Conservation (phyloP, 2,797 vertebrate species). For the Microcaecilia unicolor region DNA sequence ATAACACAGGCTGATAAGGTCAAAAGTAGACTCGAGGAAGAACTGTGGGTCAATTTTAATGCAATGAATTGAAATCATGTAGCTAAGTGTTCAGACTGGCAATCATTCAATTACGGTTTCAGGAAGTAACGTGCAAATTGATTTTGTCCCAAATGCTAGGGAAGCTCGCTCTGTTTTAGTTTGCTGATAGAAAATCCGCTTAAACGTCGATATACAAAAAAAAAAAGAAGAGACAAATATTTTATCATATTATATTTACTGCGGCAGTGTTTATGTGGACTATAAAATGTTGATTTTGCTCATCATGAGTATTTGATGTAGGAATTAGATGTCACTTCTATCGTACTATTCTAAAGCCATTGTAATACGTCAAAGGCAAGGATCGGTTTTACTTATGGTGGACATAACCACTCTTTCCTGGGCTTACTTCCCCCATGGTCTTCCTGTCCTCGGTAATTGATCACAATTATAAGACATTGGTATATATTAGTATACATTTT, state of each 20-base stretch:
- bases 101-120: constrained; percentile 30
- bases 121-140: constrained; percentile 25
- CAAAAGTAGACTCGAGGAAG: constrained; percentile 27
- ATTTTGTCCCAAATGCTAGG: constrained; percentile 27
- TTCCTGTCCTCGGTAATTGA: no score
- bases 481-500: no score
- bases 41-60: constrained; percentile 20
- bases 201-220: constrained; percentile 2
- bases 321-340: no score
- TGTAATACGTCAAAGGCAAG: no score
- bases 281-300: not conserved
- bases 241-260: not conserved
- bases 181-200: constrained; percentile 1
- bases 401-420: no score
- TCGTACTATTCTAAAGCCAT: no score
- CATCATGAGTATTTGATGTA: not conserved
- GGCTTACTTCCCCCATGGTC: no score
- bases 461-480: no score
- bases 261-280: constrained; percentile 4
- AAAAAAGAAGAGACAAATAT: not conserved
- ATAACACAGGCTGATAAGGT: constrained; percentile 16
- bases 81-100: constrained; percentile 26
- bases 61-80: constrained; percentile 42
- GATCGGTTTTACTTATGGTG: no score
- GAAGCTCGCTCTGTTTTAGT: constrained; percentile 18